Evolutionary conservation across 2,113 vertebrate genomes (phyloP).

Genomic region (Aramus guarauna): DNA sequence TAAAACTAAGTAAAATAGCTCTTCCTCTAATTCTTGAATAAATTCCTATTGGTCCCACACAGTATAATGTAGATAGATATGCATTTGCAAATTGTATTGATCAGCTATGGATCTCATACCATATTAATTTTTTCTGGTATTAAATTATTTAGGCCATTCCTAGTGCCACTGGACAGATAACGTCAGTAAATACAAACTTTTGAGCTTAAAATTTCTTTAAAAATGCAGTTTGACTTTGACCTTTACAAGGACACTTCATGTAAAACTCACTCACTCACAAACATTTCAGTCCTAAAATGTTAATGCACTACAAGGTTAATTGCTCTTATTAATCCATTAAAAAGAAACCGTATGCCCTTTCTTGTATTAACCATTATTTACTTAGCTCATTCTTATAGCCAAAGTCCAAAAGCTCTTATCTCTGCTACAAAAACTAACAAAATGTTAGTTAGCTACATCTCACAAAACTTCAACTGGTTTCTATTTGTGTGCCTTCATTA

Average conservation of each 20-base stretch:
- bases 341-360: constrained; percentile 44
- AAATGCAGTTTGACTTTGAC: constrained; percentile 17
- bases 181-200: background rate
- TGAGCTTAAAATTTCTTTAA: background rate
- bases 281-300: constrained; percentile 54
- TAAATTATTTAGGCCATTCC: background rate
- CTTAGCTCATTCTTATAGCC: constrained; percentile 14
- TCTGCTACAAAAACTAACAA: constrained; percentile 13
- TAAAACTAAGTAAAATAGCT: background rate
- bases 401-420: constrained; percentile 28
- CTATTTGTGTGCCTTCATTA: background rate
- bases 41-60: background rate
- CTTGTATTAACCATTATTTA: constrained; percentile 51
- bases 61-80: background rate
- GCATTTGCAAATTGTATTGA: background rate
- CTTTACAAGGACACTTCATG: constrained; percentile 27
- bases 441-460: background rate
- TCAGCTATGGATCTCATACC: background rate
- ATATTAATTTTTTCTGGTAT: background rate
- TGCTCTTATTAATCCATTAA: constrained; percentile 61
- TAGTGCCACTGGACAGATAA: background rate
- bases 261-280: constrained; percentile 36
- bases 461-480: background rate
- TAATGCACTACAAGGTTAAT: constrained; percentile 59
- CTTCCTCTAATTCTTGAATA: background rate